These are phyloP conservation scores for Melanocharis versteri DNA, from an alignment of 2,113 vertebrate species.

Conservation along the genomic window DNA sequence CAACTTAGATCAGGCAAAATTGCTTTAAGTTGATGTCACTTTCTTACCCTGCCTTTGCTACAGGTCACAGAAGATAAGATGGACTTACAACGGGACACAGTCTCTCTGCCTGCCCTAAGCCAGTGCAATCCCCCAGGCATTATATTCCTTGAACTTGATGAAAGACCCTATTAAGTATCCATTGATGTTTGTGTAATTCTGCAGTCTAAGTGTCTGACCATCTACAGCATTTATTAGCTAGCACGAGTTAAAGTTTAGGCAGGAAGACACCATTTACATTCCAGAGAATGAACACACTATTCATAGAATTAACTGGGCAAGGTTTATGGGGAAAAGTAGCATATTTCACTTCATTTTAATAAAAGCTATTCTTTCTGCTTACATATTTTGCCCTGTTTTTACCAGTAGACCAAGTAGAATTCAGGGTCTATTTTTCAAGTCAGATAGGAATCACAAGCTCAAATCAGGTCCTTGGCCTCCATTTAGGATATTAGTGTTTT, in stretches of 20 bases:
- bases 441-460: background rate
- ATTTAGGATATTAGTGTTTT: background rate
- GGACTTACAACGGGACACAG: background rate
- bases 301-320: background rate
- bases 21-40: background rate
- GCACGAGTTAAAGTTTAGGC: background rate
- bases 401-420: background rate
- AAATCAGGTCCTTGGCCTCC: background rate
- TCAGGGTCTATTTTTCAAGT: background rate
- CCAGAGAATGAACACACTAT: background rate
- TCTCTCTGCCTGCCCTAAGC: background rate
- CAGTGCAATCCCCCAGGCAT: background rate
- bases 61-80: background rate
- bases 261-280: background rate
- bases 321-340: background rate
- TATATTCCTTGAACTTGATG: background rate
- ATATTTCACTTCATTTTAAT: background rate
- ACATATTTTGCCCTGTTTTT: background rate
- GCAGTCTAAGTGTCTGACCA: background rate
- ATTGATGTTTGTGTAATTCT: background rate
- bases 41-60: background rate
- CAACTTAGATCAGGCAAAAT: background rate
- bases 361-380: background rate
- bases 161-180: background rate
- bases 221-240: background rate